phyloP scores from a whole-genome alignment of 2,113 vertebrate species.

The Nettapus auritus region DNA sequence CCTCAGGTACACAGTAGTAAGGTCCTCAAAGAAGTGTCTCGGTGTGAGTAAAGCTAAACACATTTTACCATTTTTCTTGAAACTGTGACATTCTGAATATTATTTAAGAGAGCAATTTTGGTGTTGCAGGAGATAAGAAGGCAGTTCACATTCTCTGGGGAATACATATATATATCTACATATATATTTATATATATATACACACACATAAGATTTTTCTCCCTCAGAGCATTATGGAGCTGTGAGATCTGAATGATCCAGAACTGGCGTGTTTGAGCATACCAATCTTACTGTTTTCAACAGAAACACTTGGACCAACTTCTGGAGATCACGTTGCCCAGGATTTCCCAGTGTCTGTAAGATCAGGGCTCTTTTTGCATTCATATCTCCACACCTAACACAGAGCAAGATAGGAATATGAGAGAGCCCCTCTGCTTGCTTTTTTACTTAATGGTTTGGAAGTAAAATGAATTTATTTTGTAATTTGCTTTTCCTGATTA shows the following conservation, averaged over 20 bases:
- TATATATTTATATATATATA: too few relatives aligned
- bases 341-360: neutral
- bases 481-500: neutral
- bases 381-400: neutral
- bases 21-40: neutral
- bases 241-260: neutral
- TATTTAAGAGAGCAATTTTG: neutral
- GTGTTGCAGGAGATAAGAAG: neutral
- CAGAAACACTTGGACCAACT: neutral
- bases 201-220: neutral
- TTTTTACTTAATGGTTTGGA: neutral
- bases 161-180: too few relatives aligned
- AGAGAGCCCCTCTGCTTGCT: neutral
- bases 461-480: neutral
- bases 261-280: neutral
- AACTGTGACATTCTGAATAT: neutral
- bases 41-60: neutral
- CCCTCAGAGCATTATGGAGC: neutral
- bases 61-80: neutral
- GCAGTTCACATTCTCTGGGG: neutral
- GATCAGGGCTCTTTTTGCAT: neutral
- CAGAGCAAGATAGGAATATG: neutral
- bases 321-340: neutral
- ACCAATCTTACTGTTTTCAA: neutral
- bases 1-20: neutral